Evolutionary conservation across 1,140 invertebrate species (phyloP), one percentile per base, ranked within the genome.

Genomic region (Neelides sp.): DNA sequence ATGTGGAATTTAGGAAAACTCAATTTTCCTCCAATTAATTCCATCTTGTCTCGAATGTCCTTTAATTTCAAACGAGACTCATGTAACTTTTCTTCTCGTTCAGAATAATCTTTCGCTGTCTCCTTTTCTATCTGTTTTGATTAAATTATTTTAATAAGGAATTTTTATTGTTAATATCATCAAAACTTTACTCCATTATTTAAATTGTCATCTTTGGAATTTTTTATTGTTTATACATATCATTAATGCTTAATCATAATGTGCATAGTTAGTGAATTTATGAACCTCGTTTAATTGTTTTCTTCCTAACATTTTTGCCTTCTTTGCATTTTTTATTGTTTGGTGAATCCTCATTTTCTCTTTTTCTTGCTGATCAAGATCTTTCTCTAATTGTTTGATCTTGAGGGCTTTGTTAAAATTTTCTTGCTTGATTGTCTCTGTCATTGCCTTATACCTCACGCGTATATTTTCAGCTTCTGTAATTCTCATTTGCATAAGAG

Each of bases 401-500:
- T 55, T 44, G n/a, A 55, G 35, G 24, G 23, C 42, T 37, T 46
- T 46, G 1, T 47, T 44, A n/a, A 49, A 52, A 34, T 61, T 61
- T 53, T 57, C 59, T 10, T 32, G 3, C 46, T 57, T 55, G 10
- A 61, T 26, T 15, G 48, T 48, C 12, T 15, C 20, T 12, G 53
- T 8, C 59, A 61, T 61, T 17, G 45, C 34, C 34, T 57, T 61
- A 36, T 61, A 61, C 12, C 52, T 34, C 24, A 42, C 23, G 27
- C 53, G 50, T 7, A 61, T 46, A 36, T 61, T 61, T 46, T 61
- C 59, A 13, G 55, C 59, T 45, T 61, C 59, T 10, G 53, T 55
- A 30, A 55, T 57, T 39, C 44, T 52, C 52, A 61, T 57, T 30
- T 55, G 37, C 55, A 57, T 61, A 3, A 37, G 44, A 7, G 59